A percentile compares a stretch with the other conserved stretches of the same genome.
These are phyloP conservation scores for Sitta europaea DNA, from an alignment of 2,113 vertebrate species.

Conservation along the genomic window DNA sequence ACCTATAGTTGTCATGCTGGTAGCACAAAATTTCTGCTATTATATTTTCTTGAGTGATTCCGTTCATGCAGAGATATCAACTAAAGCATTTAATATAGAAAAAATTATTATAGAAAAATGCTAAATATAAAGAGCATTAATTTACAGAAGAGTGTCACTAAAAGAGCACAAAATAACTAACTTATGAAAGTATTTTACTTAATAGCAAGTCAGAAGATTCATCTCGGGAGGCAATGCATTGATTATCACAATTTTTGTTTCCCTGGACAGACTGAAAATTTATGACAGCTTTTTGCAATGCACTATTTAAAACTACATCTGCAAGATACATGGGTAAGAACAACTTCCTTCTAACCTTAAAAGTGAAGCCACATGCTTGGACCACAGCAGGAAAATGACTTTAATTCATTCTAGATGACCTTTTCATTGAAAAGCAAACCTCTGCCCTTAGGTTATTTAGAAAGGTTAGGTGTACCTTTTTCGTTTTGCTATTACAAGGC, in stretches of 20 bases:
- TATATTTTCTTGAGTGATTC: neutral
- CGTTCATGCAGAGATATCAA: neutral
- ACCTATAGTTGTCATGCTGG: neutral
- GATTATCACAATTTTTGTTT: neutral
- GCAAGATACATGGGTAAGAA: constrained; percentile 14
- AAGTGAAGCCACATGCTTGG: constrained; percentile 48
- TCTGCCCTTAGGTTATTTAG: constrained; percentile 36
- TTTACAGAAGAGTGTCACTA: neutral
- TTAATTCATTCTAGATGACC: constrained; percentile 71
- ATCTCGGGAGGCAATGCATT: neutral
- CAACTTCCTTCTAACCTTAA: constrained; percentile 60
- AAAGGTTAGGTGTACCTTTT: constrained; percentile 63
- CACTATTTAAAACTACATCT: neutral
- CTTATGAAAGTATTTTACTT: neutral
- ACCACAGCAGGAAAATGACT: constrained; percentile 58
- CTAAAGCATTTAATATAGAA: neutral
- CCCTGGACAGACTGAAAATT: neutral
- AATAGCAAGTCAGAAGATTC: neutral
- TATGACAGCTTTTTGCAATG: neutral
- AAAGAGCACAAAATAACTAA: neutral
- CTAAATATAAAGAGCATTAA: neutral
- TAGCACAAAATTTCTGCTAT: neutral
- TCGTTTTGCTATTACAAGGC: constrained; percentile 10
- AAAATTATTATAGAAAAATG: neutral
- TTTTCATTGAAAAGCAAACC: constrained; percentile 69